phyloP scores from a whole-genome alignment of 2,113 vertebrate genomes.

The Sphyrna mokarran region DNA sequence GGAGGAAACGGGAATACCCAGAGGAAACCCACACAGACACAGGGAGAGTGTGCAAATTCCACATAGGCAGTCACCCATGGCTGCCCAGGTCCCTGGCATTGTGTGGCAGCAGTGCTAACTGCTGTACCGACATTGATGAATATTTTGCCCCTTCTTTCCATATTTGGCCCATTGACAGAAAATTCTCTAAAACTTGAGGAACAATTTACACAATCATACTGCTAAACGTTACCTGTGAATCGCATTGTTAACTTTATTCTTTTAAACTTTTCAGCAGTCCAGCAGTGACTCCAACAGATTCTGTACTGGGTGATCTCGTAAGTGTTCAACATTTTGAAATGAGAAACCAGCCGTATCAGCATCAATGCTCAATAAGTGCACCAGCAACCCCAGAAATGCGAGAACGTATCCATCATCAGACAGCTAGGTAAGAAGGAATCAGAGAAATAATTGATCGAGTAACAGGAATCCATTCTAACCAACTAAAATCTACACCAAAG shows the following conservation, averaged over 20 bases:
- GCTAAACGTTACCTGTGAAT: not conserved
- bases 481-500: not conserved
- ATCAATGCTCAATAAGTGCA: slow-evolving; percentile 61
- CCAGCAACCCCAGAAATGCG: slow-evolving; percentile 72
- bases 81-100: too few species aligned
- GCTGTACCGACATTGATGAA: too few species aligned
- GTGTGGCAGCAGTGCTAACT: too few species aligned
- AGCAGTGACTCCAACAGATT: slow-evolving; percentile 49
- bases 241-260: not conserved
- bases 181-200: not conserved
- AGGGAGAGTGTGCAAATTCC: too few species aligned
- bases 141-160: not conserved
- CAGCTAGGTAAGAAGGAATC: not conserved
- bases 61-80: too few species aligned
- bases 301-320: slow-evolving; percentile 49
- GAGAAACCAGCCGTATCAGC: slow-evolving; percentile 52
- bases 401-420: slow-evolving; percentile 49
- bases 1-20: too few species aligned
- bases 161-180: not conserved
- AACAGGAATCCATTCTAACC: not conserved
- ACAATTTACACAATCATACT: not conserved
- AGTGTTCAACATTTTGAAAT: slow-evolving; percentile 54
- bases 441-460: not conserved
- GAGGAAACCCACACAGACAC: too few species aligned
- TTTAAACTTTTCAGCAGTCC: slow-evolving; percentile 56